Conservation (phyloP, 1,140 invertebrate species). For the Episyrphus balteatus region DNA sequence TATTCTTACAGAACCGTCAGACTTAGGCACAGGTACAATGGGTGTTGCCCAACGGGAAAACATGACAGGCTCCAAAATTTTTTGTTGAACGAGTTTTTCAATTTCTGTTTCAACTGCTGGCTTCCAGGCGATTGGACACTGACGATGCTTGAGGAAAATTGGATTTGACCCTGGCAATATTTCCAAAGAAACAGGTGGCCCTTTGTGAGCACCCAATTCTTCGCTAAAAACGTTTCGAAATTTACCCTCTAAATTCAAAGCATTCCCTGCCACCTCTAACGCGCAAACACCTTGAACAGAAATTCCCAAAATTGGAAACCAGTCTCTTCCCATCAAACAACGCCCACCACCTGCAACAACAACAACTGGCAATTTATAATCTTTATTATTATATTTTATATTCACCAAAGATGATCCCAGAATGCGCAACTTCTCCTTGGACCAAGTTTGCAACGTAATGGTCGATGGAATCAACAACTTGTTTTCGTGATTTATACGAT, state of each 20-base stretch:
- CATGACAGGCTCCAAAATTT: too few relatives aligned
- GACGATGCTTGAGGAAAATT: not conserved
- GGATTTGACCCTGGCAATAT: not conserved
- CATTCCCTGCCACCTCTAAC: not conserved
- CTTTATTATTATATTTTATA: not conserved
- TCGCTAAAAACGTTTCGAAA: not conserved
- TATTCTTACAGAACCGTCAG: slow-evolving; percentile 28
- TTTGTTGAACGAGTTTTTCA: too few relatives aligned
- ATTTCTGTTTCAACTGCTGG: not conserved
- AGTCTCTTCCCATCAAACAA: slow-evolving; percentile 13
- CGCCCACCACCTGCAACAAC: slow-evolving; percentile 4
- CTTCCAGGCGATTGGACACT: not conserved
- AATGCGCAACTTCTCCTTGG: too few relatives aligned
- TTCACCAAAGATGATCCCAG: too few relatives aligned
- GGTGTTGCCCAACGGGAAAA: not conserved
- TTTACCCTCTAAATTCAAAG: not conserved
- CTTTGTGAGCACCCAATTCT: not conserved
- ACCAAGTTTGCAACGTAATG: too few relatives aligned
- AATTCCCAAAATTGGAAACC: slow-evolving; percentile 12
- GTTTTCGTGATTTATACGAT: too few relatives aligned
- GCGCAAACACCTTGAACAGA: slow-evolving; percentile 4
- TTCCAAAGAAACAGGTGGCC: not conserved
- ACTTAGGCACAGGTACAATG: slow-evolving; percentile 37
- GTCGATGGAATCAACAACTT: too few relatives aligned
- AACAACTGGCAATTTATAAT: slow-evolving; percentile 4